Evolutionary conservation across 1,140 invertebrate genomes (phyloP).

Genomic region (Diachasma alloeum): DNA sequence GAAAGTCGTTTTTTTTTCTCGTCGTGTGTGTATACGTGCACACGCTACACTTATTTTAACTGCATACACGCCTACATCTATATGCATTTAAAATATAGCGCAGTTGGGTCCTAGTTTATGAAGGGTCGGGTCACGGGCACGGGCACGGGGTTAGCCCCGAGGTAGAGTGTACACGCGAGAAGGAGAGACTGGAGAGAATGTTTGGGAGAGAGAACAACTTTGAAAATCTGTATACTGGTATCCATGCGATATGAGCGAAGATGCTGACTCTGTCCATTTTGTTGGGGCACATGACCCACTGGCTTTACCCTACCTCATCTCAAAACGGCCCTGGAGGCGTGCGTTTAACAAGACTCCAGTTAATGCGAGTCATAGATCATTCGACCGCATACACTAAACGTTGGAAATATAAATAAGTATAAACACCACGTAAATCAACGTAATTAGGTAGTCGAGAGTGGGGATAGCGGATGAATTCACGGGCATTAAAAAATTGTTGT

Average conservation of each 20-base stretch:
- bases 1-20: background rate
- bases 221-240: background rate
- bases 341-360: constrained; percentile 63
- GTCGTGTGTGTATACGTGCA: constrained; percentile 43
- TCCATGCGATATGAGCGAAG: background rate
- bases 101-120: constrained; percentile 65
- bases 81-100: constrained; percentile 65
- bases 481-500: constrained; percentile 45
- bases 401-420: constrained; percentile 62
- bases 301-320: constrained; percentile 26
- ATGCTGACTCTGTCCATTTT: constrained; percentile 35
- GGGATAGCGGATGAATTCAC: constrained; percentile 30
- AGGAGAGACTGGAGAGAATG: background rate
- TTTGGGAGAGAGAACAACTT: background rate
- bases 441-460: constrained; percentile 42
- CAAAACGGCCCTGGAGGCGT: constrained; percentile 49
- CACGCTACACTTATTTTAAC: constrained; percentile 61
- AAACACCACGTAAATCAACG: constrained; percentile 63
- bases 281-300: constrained; percentile 9
- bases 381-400: constrained; percentile 58
- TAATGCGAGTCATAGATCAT: constrained; percentile 64
- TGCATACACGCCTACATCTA: constrained; percentile 62
- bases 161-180: constrained; percentile 32
- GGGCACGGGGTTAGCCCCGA: constrained; percentile 31
- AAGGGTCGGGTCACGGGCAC: constrained; percentile 62